Conservation (phyloP, 2,113 vertebrate species). For the Sceloporus undulatus region DNA sequence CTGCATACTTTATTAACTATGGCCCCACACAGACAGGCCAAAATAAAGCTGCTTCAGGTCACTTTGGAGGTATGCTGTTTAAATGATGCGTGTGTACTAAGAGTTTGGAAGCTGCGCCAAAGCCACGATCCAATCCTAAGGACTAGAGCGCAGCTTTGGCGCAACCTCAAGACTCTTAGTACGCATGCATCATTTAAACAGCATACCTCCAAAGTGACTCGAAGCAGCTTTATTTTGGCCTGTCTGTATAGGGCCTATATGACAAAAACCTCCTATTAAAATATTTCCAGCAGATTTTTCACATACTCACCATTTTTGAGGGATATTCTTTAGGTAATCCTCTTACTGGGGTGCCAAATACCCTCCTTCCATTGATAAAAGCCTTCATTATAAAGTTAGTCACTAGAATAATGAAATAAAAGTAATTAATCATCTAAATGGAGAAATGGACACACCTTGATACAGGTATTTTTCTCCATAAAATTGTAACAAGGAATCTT, state of each 20-base stretch:
- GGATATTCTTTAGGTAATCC: constrained; percentile 84
- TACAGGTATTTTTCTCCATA: constrained; percentile 7
- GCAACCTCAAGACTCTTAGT: too few species aligned
- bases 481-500: constrained; percentile 62
- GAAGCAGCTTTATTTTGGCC: too few species aligned
- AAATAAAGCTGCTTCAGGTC: too few species aligned
- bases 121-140: too few species aligned
- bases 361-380: constrained; percentile 92
- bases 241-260: too few species aligned
- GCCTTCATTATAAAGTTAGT: constrained; percentile 99
- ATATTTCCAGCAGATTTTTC: not conserved
- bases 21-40: too few species aligned
- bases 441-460: constrained; percentile 13
- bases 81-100: too few species aligned
- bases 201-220: too few species aligned
- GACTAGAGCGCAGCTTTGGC: too few species aligned
- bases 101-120: too few species aligned
- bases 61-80: too few species aligned
- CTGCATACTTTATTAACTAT: not conserved
- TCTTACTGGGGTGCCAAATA: constrained; percentile 90
- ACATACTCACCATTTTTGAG: constrained; percentile 86
- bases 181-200: too few species aligned
- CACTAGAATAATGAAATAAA: constrained; percentile 78
- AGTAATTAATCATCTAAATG: constrained; percentile 33
- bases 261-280: fast-evolving